Base-by-base conservation (phyloP, 2,888 invertebrate species). In the Trichopria drosophilae region DNA sequence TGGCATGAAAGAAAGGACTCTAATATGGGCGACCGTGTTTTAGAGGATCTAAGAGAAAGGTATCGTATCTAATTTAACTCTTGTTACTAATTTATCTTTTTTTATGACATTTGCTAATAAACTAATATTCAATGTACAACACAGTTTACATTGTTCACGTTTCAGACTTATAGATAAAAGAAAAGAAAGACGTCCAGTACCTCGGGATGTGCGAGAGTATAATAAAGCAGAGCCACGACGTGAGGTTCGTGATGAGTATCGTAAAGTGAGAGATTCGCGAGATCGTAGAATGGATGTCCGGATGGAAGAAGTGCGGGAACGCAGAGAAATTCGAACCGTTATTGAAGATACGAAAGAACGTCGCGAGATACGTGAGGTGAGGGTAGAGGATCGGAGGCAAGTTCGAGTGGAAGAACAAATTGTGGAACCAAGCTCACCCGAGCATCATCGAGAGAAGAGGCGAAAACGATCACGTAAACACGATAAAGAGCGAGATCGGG, bases 41-140 rank as follows among this genome's bases (percentile, higher is more conserved):
- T 89, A 52, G 87, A 89, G 69, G 90, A 90, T 75, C 78, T 90
- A 67, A 80, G 90, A 61, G 87, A 86, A 62, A 81, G 89, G 65
- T 42, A 46, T 35, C 3, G 4, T 41, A 10, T 28, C 4, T 22
- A 3, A 1, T 26, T 2, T 31, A 22, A 31, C 34, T 15, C 18
- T 31, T 10, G 10, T 31, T 43, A 29, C 40, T 15, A 35, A 12
- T 15, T 13, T 39, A 12, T 20, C 10, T 29, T 24, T 37, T 13
- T 39, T 28, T 19, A 20, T 44, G 12, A 15, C 4, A 3, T 13
- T 36, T 12, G 12, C 16, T 5, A 9, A 29, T 31, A 18, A 31
- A 37, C 6, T 37, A 41, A 41, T 13, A 18, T 12, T n/a, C n/a
- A n/a, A n/a, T n/a, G n/a, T n/a, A n/a, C 19, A 13, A n/a, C 10